Conservation (phyloP, 2,797 vertebrate species). For the Podargus strigoides region DNA sequence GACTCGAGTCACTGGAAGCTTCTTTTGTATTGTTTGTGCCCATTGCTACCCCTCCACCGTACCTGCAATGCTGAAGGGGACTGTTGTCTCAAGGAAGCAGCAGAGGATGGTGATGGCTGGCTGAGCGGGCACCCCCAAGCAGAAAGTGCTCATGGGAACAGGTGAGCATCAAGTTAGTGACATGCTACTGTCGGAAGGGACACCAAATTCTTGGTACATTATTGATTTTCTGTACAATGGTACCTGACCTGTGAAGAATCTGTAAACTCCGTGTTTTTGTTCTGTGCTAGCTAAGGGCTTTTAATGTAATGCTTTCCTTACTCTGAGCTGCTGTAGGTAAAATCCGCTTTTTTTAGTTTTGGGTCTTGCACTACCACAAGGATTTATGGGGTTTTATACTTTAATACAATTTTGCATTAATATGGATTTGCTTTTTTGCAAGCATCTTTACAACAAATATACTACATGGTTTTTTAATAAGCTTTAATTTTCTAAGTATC, state of each 20-base stretch:
- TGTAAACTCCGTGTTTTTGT: neutral
- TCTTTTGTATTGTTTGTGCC: neutral
- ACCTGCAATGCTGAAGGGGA: neutral
- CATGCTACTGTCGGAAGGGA: neutral
- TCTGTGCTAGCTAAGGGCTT: neutral
- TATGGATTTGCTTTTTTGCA: neutral
- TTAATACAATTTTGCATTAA: neutral
- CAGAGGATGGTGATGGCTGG: neutral
- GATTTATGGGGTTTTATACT: neutral
- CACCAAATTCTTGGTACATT: neutral
- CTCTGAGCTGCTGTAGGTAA: neutral
- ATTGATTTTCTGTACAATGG: neutral
- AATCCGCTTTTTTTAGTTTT: neutral
- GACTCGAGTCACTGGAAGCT: neutral
- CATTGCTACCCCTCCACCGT: neutral
- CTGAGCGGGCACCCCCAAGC: neutral
- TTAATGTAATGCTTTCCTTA: neutral
- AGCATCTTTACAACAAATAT: neutral
- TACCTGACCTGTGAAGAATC: neutral
- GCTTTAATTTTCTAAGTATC: too few relatives aligned
- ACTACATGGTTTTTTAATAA: too few relatives aligned
- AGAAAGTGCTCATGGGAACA: neutral
- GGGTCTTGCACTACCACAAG: neutral
- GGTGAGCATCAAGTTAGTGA: neutral
- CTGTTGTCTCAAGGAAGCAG: rapidly evolving